Base-by-base conservation (phyloP, 2,113 vertebrate genomes). In the Caranx ignobilis region DNA sequence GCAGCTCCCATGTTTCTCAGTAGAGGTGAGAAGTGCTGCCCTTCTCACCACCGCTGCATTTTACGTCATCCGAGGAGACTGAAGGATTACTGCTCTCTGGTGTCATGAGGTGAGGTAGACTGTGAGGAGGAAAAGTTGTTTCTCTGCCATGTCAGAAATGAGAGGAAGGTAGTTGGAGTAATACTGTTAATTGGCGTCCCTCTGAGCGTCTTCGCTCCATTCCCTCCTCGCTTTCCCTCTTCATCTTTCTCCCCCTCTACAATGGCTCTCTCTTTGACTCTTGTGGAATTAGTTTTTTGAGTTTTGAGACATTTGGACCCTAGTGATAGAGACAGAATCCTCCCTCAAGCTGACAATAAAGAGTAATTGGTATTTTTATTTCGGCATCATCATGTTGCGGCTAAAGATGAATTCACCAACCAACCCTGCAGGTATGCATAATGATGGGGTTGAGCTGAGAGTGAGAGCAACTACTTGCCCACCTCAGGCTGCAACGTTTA, bases 21-120 rank as follows among this genome's bases (percentile, higher is more conserved):
- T 6, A 19, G 79, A 74, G 71, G 73, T 72, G 84, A 79, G 74
- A 84, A 81, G 76, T 71, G 69, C 74, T 64, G 48, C 76, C 68
- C 75, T 61, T 84, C 67, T 59, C 54, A 45, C 52, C 79, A 59
- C 13, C 50, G 15, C 32, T 69, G 55, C 39, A 54, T 56, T 43
- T 43, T 56, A 67, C 4, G 16, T 88, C 60, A 79, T 45, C 79
- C 48, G 41, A 77, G 41, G 62, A 2, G 63, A 61, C 26, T 63
- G 69, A 77, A 74, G 48, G 52, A 71, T 75, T 26, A 56, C 41
- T 37, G 37, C n/a, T 71, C 32, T 43, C 34, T 1, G 7, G 43
- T 85, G 47, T 43, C 45, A 57, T 9, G 35, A 71, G 21, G 54
- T 13, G 34, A 57, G 41, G 35, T 15, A 43, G n/a, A 70, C 54